These are phyloP conservation scores for Drosophila buzzatii DNA, from an alignment of 2,888 invertebrate genomes.

Conservation along the genomic window DNA sequence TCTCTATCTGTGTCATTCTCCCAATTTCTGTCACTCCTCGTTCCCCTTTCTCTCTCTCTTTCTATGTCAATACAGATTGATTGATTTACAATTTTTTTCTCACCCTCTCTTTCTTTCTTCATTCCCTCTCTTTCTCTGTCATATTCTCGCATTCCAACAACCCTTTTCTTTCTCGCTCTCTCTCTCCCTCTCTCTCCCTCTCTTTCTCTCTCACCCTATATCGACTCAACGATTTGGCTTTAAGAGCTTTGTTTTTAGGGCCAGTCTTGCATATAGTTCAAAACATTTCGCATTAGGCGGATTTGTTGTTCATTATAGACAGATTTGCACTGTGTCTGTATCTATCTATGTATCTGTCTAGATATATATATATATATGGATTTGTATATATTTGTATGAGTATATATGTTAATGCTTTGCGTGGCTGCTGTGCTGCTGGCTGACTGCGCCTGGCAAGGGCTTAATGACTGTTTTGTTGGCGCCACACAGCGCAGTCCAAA, in stretches of 20 bases:
- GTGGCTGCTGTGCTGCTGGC: slow-evolving; percentile 2
- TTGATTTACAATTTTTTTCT: too few relatives aligned
- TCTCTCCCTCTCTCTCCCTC: neutral
- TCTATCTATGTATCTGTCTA: neutral
- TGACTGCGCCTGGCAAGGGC: slow-evolving; percentile 50
- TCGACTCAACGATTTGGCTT: neutral
- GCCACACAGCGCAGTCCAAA: slow-evolving; percentile 38
- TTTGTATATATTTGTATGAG: neutral
- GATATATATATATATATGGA: neutral
- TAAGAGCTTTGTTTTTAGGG: neutral
- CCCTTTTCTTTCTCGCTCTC: neutral
- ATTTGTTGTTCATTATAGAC: slow-evolving; percentile 17
- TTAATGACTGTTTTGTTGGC: slow-evolving; percentile 70
- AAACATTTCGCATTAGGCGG: slow-evolving; percentile 17
- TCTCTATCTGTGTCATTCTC: neutral
- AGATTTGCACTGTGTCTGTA: slow-evolving; percentile 9
- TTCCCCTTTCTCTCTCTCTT: neutral
- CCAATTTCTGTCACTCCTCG: neutral
- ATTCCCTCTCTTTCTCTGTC: neutral
- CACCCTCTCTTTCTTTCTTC: neutral
- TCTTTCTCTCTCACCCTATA: neutral
- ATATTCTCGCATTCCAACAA: neutral
- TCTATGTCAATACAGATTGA: too few relatives aligned
- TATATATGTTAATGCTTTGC: slow-evolving; percentile 14
- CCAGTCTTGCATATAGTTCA: neutral